phyloP scores from a whole-genome alignment of 2,113 vertebrate species.

The Lophius piscatorius region DNA sequence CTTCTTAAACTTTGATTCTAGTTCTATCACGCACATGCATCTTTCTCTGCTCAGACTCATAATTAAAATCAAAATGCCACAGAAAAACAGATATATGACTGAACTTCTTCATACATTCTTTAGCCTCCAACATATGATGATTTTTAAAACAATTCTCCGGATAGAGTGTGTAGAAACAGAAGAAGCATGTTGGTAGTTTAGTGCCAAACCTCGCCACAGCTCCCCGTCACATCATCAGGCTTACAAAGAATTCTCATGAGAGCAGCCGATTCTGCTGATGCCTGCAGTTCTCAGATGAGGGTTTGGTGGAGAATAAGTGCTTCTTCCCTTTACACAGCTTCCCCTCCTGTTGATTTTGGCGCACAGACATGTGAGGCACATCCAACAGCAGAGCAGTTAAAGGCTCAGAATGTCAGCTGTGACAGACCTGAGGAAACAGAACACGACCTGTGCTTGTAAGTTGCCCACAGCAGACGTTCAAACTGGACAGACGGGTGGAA shows the following conservation, averaged over 20 bases:
- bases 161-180: too few species aligned
- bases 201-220: conserved; percentile 1
- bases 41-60: too few species aligned
- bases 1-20: background rate
- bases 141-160: too few species aligned
- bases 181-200: conserved; percentile 3
- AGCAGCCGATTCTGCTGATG: conserved; percentile 44
- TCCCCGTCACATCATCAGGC: background rate
- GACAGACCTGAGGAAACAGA: conserved; percentile 74
- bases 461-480: background rate
- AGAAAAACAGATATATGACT: too few species aligned
- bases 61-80: conserved; percentile 51
- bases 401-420: conserved; percentile 73
- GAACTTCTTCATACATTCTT: too few species aligned
- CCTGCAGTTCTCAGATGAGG: conserved; percentile 24
- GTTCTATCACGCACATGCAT: conserved; percentile 16
- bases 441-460: conserved; percentile 15
- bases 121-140: too few species aligned
- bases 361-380: conserved; percentile 1
- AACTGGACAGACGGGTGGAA: conserved; percentile 1
- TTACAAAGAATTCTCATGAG: conserved; percentile 16
- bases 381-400: background rate
- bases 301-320: conserved; percentile 8
- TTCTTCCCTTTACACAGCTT: conserved; percentile 36
- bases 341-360: conserved; percentile 50